Conservation (phyloP, 2,113 vertebrate genomes). For the Pseudolaguvia tuberculata region DNA sequence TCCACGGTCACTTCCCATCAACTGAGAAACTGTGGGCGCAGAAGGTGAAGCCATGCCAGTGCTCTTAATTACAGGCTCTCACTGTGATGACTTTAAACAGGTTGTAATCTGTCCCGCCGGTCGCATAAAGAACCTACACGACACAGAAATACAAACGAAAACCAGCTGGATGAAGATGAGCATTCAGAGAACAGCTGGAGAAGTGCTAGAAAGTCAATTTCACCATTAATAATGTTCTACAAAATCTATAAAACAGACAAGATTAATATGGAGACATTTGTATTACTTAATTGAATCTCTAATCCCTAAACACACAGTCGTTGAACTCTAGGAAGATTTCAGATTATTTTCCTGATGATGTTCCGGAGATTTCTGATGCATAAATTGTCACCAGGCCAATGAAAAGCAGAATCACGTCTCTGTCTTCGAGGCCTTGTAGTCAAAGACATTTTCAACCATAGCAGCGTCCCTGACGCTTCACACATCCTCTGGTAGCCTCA, state of each 20-base stretch:
- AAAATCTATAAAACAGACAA: background rate
- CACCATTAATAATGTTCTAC: too few species aligned
- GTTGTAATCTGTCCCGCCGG: constrained; percentile 31
- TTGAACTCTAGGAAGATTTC: background rate
- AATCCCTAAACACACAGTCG: too few species aligned
- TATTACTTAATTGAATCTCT: background rate
- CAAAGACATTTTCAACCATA: background rate
- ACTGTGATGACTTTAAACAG: constrained; percentile 35
- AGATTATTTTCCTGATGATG: background rate
- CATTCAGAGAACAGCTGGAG: background rate
- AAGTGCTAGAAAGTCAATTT: too few species aligned
- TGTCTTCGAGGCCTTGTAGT: constrained; percentile 22
- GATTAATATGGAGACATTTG: background rate
- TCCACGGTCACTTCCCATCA: constrained; percentile 59
- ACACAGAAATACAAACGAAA: background rate
- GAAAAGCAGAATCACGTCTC: constrained; percentile 13
- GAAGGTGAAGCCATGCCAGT: constrained; percentile 10
- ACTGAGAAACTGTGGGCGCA: constrained; percentile 15
- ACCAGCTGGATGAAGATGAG: background rate
- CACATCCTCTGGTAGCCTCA: constrained; percentile 45
- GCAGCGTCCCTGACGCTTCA: constrained; percentile 51
- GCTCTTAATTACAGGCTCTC: constrained; percentile 40
- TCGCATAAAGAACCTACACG: constrained; percentile 14
- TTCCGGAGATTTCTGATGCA: background rate
- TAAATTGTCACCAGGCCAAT: background rate